A percentile compares a stretch with the other conserved stretches of the same genome.
Conservation (phyloP, 2,888 invertebrate species). For the Apotomis capreana region DNA sequence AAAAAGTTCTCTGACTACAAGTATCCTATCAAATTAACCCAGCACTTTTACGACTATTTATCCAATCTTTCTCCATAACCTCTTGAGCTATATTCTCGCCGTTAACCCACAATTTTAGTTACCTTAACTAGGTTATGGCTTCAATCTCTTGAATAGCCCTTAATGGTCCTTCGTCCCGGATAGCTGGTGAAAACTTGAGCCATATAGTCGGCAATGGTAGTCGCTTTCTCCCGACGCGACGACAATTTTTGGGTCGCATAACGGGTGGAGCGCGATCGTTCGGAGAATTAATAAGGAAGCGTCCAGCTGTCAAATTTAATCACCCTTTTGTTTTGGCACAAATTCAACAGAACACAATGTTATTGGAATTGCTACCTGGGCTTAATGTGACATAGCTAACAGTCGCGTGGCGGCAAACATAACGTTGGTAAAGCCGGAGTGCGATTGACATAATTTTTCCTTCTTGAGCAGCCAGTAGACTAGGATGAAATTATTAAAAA, state of each 20-base stretch:
- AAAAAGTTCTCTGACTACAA: too few relatives aligned
- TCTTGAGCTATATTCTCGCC: constrained; percentile 8
- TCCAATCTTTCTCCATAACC: constrained; percentile 1
- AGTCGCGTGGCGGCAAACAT: too few relatives aligned
- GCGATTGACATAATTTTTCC: too few relatives aligned
- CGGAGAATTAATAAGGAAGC: constrained; percentile 45
- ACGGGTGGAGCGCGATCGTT: constrained; percentile 52
- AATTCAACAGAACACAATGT: neutral
- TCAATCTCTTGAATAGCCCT: constrained; percentile 18
- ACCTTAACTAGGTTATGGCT: constrained; percentile 30
- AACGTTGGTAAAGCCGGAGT: too few relatives aligned
- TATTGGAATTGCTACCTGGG: neutral
- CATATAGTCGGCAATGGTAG: constrained; percentile 54
- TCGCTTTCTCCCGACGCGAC: constrained; percentile 54
- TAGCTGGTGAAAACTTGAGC: constrained; percentile 40
- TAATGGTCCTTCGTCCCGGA: constrained; percentile 37
- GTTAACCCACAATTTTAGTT: constrained; percentile 29
- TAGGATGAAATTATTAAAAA: too few relatives aligned
- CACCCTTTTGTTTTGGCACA: constrained; percentile 20
- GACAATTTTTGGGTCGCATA: constrained; percentile 62
- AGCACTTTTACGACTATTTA: neutral
- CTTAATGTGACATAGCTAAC: too few relatives aligned
- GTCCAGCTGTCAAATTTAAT: constrained; percentile 6
- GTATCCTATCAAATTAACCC: neutral
- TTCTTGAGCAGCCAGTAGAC: too few relatives aligned